Base-by-base conservation (phyloP, 2,888 invertebrate genomes). In the Lepidonotus clava region DNA sequence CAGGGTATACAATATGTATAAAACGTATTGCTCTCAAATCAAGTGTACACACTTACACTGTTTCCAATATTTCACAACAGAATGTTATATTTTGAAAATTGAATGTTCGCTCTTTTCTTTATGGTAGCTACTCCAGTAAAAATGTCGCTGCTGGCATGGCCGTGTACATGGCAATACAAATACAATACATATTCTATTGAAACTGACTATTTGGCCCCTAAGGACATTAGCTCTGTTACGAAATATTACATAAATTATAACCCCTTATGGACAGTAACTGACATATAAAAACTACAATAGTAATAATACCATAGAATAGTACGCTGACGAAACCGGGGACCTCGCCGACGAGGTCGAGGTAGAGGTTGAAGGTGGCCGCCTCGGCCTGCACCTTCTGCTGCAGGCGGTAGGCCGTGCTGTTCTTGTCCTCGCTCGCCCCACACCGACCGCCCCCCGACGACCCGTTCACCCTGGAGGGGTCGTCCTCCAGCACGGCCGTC, bases 351-450 rank as follows among this genome's bases (percentile, higher is more conserved):
- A 76, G 38, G n/a, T 21, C 2, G 4, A 76, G 6, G 40, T 34
- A 76, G 24, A 76, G 18, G 21, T 34, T 76, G 76, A 76, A 76
- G 1, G 18, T 76, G 14, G 76, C 76, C 4, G 38, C 40, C 24
- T 76, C 76, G 34, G 76, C 76, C 36, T 76, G 76, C 36, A 76
- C 76, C 38, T 38, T 6, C 24, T 76, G 76, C 40, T 76, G 76
- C 4, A 76, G 76, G 0, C 4, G 0, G 36, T 36, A 76, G 8
- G 76, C 76, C 1, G 36, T 36, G 5, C 11, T 76, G 36, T 76
- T 76, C 5, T 1, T 1, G 76, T 76, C 6, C 11, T 2, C 14
- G 1, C 24, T 24, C 18, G 11, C 24, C 2, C 61, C 61, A 24
- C 61, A 61, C 18, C 21, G 2, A n/a, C 53, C 53, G 21, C 53